Base-by-base conservation (phyloP, 2,888 invertebrate species). In the Drosophila nigricruria region DNA sequence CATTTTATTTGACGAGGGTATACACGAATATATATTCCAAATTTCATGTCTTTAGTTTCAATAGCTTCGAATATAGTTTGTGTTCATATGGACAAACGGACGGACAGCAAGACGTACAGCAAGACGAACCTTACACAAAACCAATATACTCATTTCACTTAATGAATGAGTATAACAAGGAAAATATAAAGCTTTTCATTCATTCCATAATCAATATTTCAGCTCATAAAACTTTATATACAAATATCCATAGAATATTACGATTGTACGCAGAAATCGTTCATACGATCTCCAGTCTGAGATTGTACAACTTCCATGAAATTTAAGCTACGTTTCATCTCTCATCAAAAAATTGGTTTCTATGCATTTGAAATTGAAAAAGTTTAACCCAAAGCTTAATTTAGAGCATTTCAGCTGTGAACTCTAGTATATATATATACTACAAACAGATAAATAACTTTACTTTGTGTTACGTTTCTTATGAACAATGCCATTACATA, bases 401-500 rank as follows among this genome's bases (percentile, higher is more conserved):
- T 58, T 23, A 14, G 32, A 23, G 18, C 6, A 5, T 47, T 58
- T 30, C 14, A 16, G 5, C 10, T 49, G 10, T n/a, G n/a, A n/a
- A n/a, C 10, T n/a, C 25, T 10, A 16, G 8, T 38, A 27, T 36
- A 20, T 1, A 18, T 8, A 40, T 6, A 14, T 8, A 2, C 23
- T 20, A 14, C 6, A 1, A 20, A 14, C 43, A 34, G 50, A 38
- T 40, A 53, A 50, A 59, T 49, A 54, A 43, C 20, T 34, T 63
- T 43, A 20, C 50, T 63, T 60, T 74, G 45, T 20, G 27, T 10
- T 43, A 42, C 23, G 62, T 63, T 63, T 23, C 62, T 34, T 54
- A 60, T 42, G 57, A 56, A 42, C 63, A 52, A 47, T 61, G 62
- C 71, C 75, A 79, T 78, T 78, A 64, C 70, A 73, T 66, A 66